A percentile compares a stretch with the other conserved stretches of the same genome.
phyloP scores from a whole-genome alignment of 2,113 vertebrate genomes.

The human (Homo sapiens) region GRCh38 chr11:65335001-65335500 shows the following conservation, averaged over 20 bases:
- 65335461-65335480: not conserved
- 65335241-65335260: conserved; percentile 33
- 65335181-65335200: conserved; percentile 36
- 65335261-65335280: conserved; percentile 57
- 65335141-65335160: conserved; percentile 45
- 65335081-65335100: not conserved
- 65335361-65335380: not conserved
- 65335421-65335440: not conserved
- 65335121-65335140: conserved; percentile 40
- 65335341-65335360: not conserved
- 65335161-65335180: conserved; percentile 60
- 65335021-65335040: conserved; percentile 47
- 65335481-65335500: not conserved
- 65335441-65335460: conserved; percentile 19
- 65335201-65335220: conserved; percentile 52
- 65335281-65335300: conserved; percentile 56
- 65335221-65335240: conserved; percentile 46
- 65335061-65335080: conserved; percentile 28
- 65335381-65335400: not conserved
- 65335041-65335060: conserved; percentile 75
- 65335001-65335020: conserved; percentile 43
- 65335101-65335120: conserved; percentile 44
- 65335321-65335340: not conserved
- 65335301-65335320: not conserved
- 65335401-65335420: not conserved